Evolutionary conservation across 2,888 invertebrate genomes (phyloP).

Genomic region (Caenorhabditis sp.): DNA sequence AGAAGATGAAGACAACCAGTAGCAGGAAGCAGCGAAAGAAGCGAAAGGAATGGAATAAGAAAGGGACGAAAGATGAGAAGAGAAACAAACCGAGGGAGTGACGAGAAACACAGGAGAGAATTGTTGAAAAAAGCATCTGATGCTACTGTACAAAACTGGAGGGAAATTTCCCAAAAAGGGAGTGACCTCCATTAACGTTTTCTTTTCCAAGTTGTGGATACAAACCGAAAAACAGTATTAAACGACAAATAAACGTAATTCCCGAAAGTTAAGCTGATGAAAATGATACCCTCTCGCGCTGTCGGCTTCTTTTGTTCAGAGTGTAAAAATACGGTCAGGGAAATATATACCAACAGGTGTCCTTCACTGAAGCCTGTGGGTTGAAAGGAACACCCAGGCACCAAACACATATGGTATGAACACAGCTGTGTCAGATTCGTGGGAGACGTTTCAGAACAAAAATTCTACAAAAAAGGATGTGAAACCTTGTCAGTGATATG

Average conservation of each 20-base stretch:
- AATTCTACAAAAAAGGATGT: no score
- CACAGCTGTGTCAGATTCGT: not conserved
- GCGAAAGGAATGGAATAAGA: conserved; percentile 5
- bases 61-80: not conserved
- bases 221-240: not conserved
- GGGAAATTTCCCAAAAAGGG: not conserved
- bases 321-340: not conserved
- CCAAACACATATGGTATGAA: conserved; percentile 1
- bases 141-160: not conserved
- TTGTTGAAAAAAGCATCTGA: conserved; percentile 10
- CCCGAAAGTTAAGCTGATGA: not conserved
- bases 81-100: conserved; percentile 29
- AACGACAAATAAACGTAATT: not conserved
- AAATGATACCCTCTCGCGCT: not conserved
- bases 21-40: conserved; percentile 17
- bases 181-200: conserved; percentile 11
- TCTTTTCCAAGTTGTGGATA: no score
- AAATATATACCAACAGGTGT: conserved; percentile 23
- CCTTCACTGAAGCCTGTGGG: not conserved
- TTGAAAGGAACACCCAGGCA: conserved; percentile 3
- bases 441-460: no score
- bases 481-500: no score
- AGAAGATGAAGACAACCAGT: conserved; percentile 42
- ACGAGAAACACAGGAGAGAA: conserved; percentile 11
- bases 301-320: not conserved